Evolutionary conservation across 92 coral and sea anemone genomes (phyloP).

Genomic region (Bergia puertoricense): DNA sequence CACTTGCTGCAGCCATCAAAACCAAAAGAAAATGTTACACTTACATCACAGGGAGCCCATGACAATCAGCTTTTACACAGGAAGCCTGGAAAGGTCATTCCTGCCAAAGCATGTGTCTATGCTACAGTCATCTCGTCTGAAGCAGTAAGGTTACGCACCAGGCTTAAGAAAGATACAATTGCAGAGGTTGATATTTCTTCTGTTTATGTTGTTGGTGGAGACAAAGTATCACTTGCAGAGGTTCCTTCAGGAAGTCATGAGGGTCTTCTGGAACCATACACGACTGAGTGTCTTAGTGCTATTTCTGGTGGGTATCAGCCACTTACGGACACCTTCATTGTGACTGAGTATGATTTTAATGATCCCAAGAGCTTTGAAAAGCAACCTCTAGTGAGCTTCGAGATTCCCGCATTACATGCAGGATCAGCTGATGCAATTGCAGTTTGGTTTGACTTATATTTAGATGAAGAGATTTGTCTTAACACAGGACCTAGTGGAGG

Average conservation of each 20-base stretch:
- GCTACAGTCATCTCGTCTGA: slow-evolving; percentile 76
- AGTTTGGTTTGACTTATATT: slow-evolving; percentile 87
- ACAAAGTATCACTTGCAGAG: slow-evolving; percentile 52
- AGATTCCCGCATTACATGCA: slow-evolving; percentile 50
- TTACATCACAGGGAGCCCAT: neutral
- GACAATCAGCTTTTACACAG: neutral
- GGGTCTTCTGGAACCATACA: slow-evolving; percentile 82
- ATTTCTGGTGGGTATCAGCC: slow-evolving; percentile 60
- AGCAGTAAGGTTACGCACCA: slow-evolving; percentile 56
- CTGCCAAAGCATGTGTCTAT: slow-evolving; percentile 81
- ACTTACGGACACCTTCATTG: slow-evolving; percentile 64
- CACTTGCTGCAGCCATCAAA: slow-evolving; percentile 52
- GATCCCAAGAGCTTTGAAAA: slow-evolving; percentile 61
- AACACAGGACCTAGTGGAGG: slow-evolving; percentile 84
- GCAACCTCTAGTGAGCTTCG: slow-evolving; percentile 44
- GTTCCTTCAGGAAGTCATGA: slow-evolving; percentile 17
- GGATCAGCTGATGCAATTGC: slow-evolving; percentile 91
- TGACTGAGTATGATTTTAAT: slow-evolving; percentile 75
- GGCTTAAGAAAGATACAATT: slow-evolving; percentile 15
- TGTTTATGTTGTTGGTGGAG: slow-evolving; percentile 78
- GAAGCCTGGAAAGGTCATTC: slow-evolving; percentile 70
- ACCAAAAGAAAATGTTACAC: neutral
- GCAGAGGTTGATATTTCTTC: slow-evolving; percentile 60
- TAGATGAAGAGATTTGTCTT: slow-evolving; percentile 71
- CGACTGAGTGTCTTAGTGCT: slow-evolving; percentile 75